Base-by-base conservation (phyloP, 2,888 invertebrate species). In the Pollenia griseotomentosa region DNA sequence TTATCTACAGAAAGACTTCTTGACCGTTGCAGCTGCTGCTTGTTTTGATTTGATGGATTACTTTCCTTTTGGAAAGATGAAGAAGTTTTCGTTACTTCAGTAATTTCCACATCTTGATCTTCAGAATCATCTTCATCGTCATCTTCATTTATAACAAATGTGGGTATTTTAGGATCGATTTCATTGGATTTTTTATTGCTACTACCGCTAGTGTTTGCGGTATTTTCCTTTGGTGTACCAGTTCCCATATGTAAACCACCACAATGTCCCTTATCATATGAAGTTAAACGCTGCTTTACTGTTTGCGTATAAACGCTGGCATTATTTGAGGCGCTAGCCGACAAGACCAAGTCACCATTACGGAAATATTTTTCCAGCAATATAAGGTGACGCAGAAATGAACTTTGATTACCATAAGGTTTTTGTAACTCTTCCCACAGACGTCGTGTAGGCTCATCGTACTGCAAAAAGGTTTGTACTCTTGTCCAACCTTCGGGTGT, bases 401-500 rank as follows among this genome's bases (percentile, higher is more conserved):
- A 97, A 61, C 97, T 97, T 90, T 97, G 97, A 92, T 97, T 97
- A 4, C 97, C 97, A 89, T 97, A 97, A 0, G 97, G 97, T 91
- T 97, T 95, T 91, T 97, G 97, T 55, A 97, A 92, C 89, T 97
- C 96, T 87, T 96, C 96, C 97, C 97, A 97, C 3, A 97, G 94
- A 8, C 95, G 94, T 83, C 96, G 96, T 0, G 97, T 97, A n/a
- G 97, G 97, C 14, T 95, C 94, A 90, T 97, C 97, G 88, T 97
- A 97, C 90, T 97, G 97, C 75, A 97, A 95, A 90, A 96, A 95
- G 0, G 96, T 95, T 88, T 95, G 95, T 89, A 97, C 96, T 86
- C 97, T 96, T 89, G 97, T 97, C 97, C 97, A 97, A 0, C 97
- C 97, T 90, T 97, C 97, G 0, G 97, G 96, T 0, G 97, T 97